Conservation (phyloP, 2,888 invertebrate species). For the Protonemura montana region DNA sequence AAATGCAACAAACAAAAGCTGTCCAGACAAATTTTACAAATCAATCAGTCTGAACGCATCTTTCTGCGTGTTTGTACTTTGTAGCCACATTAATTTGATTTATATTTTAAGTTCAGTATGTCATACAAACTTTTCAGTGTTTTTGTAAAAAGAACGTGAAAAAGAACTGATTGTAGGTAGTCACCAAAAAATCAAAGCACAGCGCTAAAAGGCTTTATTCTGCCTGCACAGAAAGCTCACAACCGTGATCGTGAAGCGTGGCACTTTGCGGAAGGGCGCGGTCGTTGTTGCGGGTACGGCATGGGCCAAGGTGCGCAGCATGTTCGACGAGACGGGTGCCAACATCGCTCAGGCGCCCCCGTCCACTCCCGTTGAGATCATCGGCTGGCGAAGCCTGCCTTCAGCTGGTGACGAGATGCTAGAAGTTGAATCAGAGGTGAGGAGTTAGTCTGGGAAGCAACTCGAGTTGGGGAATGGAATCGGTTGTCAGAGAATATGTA, state of each 20-base stretch:
- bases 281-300: conserved; percentile 83
- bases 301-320: conserved; percentile 82
- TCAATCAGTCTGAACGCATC: too few species aligned
- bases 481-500: too few species aligned
- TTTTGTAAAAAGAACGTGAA: too few species aligned
- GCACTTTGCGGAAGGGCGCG: conserved; percentile 80
- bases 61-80: too few species aligned
- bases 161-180: too few species aligned
- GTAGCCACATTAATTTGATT: too few species aligned
- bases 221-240: conserved; percentile 73
- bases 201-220: neutral
- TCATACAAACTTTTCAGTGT: too few species aligned
- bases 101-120: too few species aligned
- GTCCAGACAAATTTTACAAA: too few species aligned
- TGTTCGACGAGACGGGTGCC: conserved; percentile 80
- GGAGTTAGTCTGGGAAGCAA: conserved; percentile 1
- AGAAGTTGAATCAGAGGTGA: conserved; percentile 80
- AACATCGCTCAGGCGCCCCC: conserved; percentile 75
- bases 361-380: conserved; percentile 81
- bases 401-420: conserved; percentile 86
- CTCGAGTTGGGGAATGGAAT: too few species aligned
- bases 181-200: too few species aligned
- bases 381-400: conserved; percentile 92
- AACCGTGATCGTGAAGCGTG: conserved; percentile 84
- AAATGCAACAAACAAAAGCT: too few species aligned